Percentiles rank a stretch among this genome's conserved stretches.
These are phyloP conservation scores for Harpagifer antarcticus DNA, from an alignment of 2,797 vertebrate species.

Conservation along the genomic window DNA sequence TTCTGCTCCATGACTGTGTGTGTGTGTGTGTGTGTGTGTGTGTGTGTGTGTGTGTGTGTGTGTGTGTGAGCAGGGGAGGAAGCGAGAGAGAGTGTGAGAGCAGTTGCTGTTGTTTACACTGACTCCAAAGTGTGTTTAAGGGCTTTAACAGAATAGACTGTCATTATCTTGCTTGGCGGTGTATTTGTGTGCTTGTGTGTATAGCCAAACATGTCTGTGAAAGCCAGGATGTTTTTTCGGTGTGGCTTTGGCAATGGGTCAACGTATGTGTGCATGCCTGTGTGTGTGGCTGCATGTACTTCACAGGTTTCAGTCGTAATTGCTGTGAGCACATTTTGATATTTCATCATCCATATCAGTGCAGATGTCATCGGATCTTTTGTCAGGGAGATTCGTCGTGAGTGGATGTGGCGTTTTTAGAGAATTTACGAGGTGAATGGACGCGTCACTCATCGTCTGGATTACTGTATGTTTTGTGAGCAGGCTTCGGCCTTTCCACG, in stretches of 20 bases:
- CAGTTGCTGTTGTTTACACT: constrained; percentile 68
- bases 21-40: constrained; percentile 18
- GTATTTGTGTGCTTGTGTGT: constrained; percentile 32
- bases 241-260: constrained; percentile 47
- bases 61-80: constrained; percentile 14
- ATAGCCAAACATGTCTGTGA: constrained; percentile 48
- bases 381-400: constrained; percentile 20
- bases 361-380: constrained; percentile 47
- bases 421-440: constrained; percentile 44
- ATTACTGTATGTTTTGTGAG: constrained; percentile 74
- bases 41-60: constrained; percentile 10
- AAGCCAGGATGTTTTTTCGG: constrained; percentile 64
- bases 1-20: constrained; percentile 6
- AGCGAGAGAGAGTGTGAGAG: constrained; percentile 29
- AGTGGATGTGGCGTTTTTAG: constrained; percentile 24
- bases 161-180: constrained; percentile 51
- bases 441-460: constrained; percentile 65
- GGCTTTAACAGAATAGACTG: constrained; percentile 64
- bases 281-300: constrained; percentile 30
- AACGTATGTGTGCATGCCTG: constrained; percentile 7
- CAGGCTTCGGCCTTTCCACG: constrained; percentile 60
- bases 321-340: constrained; percentile 51
- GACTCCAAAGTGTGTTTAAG: constrained; percentile 65
- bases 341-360: constrained; percentile 55
- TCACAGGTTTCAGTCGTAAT: constrained; percentile 25